Base-by-base conservation (phyloP, 1,140 invertebrate species). In the Calephelis nemesis region DNA sequence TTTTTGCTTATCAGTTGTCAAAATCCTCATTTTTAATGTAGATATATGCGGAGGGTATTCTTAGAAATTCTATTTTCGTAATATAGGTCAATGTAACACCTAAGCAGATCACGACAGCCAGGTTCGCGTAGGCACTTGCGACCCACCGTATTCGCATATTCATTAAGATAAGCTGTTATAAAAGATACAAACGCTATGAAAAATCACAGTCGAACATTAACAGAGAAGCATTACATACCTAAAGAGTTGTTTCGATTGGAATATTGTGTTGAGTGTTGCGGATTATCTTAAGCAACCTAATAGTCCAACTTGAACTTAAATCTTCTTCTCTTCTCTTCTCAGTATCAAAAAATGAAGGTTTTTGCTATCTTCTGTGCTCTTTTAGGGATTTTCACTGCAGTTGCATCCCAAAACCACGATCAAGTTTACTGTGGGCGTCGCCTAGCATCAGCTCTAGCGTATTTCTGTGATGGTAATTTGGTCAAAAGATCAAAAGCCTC, bases 371-470 rank as follows among this genome's bases (percentile, higher is more conserved):
- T 74, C 40, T 63, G 54, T 10, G 62, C 42, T 42, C 69, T 69
- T 9, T 50, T 75, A 39, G 58, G 54, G 7, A 48, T 74, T 4
- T 15, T 65, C 39, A 47, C 71, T 15, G 30, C 48, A n/a, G 62
- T 65, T 10, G 12, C 39, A 11, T 52, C 47, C 11, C 60, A 72
- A 42, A 66, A 71, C 7, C 68, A 68, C 42, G 65, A 68, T 2
- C 70, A 72, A 39, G 60, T 74, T 2, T 77, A 75, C 52, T 77
- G 76, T 47, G 76, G 74, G 9, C 54, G 74, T 47, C 50, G 73
- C 9, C 45, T 75, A n/a, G 67, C 74, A 0, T 64, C 66, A 11
- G 66, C 68, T 10, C 12, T 77, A 39, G 76, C 67, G 9, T 49
- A 70, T 0, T 47, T 75, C 11, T 77, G 76, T 54, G 60, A 70